Evolutionary conservation across 2,888 invertebrate genomes (phyloP).

Genomic region (Sepioteuthis lessoniana): DNA sequence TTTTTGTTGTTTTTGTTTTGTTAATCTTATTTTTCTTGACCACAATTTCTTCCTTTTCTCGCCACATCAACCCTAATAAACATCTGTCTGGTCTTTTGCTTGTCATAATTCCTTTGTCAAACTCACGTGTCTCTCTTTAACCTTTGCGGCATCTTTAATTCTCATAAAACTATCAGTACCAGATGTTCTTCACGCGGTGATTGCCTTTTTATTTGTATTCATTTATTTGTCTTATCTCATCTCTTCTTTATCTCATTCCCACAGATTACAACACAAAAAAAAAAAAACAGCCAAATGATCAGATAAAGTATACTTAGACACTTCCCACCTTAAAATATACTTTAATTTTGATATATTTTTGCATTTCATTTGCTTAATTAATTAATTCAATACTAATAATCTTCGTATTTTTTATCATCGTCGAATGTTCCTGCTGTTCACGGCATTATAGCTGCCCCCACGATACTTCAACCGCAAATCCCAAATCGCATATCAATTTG

Average conservation of each 20-base stretch:
- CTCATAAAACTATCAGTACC: background rate
- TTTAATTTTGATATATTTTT: background rate
- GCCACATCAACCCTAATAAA: background rate
- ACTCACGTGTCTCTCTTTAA: background rate
- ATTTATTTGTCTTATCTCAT: background rate
- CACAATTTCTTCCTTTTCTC: background rate
- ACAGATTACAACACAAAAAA: background rate
- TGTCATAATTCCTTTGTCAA: background rate
- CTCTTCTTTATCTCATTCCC: background rate
- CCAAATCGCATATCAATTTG: slow-evolving; percentile 33
- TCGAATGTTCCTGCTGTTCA: background rate
- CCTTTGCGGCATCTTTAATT: background rate
- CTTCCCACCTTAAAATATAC: background rate
- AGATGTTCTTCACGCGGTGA: background rate
- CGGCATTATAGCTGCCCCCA: background rate
- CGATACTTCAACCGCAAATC: background rate
- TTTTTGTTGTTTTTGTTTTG: background rate
- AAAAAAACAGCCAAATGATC: background rate
- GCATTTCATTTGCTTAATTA: background rate
- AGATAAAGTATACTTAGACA: background rate
- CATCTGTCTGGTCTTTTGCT: background rate
- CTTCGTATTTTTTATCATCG: background rate
- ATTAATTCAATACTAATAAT: background rate
- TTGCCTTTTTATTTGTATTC: background rate
- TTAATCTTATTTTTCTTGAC: background rate